Conservation (phyloP, 2,888 invertebrate genomes). For the Eustalomyia histrio region DNA sequence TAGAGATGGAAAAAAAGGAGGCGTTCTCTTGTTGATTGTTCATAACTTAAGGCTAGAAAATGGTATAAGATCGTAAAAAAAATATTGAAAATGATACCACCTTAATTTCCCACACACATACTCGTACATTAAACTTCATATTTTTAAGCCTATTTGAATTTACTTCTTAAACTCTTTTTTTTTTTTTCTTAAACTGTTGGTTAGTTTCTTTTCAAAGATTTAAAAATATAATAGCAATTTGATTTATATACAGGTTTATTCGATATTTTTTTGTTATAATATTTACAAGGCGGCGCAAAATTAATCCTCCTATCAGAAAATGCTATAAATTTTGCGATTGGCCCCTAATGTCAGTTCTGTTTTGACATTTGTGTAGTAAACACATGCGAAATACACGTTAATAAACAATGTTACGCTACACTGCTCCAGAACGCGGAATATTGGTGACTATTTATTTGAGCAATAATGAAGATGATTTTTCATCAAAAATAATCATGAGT, state of each 20-base stretch:
- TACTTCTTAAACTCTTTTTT: slow-evolving; percentile 27
- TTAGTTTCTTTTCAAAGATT: slow-evolving; percentile 14
- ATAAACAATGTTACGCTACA: too few species aligned
- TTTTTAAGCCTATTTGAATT: slow-evolving; percentile 38
- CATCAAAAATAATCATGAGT: too few species aligned
- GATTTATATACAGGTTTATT: slow-evolving; percentile 46
- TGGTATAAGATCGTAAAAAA: neutral
- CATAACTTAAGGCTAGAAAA: slow-evolving; percentile 44
- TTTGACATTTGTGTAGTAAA: too few species aligned
- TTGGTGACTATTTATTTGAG: too few species aligned
- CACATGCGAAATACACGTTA: too few species aligned
- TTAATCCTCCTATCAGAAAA: too few species aligned
- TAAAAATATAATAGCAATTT: slow-evolving; percentile 50
- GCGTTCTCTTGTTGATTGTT: slow-evolving; percentile 59
- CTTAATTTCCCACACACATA: slow-evolving; percentile 61
- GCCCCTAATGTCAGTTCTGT: too few species aligned
- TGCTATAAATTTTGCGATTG: too few species aligned
- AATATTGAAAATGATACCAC: slow-evolving; percentile 48
- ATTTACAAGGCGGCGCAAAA: too few species aligned
- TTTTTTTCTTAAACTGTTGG: neutral
- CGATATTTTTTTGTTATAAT: slow-evolving; percentile 20
- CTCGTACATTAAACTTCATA: neutral
- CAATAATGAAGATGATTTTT: too few species aligned
- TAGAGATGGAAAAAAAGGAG: slow-evolving; percentile 26
- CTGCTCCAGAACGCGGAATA: too few species aligned